These are phyloP conservation scores for Acromyrmex heyeri DNA, from an alignment of 1,140 invertebrate genomes.

Conservation along the genomic window DNA sequence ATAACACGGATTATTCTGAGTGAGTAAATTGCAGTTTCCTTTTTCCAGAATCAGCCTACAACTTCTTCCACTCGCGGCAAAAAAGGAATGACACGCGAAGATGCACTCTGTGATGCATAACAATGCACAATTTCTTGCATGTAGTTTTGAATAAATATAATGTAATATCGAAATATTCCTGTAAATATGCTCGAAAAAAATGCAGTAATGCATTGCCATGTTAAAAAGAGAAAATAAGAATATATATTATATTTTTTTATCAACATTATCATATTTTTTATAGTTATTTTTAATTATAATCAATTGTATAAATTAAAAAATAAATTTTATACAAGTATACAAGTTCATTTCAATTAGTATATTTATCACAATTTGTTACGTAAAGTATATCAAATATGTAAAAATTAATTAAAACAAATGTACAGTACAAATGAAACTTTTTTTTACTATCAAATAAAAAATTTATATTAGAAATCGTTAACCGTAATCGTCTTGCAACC, in stretches of 20 bases:
- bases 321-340: not conserved
- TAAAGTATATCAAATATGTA: not conserved
- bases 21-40: not conserved
- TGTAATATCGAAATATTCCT: not conserved
- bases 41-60: slow-evolving; percentile 17
- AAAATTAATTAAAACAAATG: not conserved
- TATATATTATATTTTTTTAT: not conserved
- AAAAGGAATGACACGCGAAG: slow-evolving; percentile 1
- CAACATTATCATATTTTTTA: not conserved
- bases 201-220: not conserved
- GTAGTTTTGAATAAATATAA: slow-evolving; percentile 6
- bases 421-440: not conserved
- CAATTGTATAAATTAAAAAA: not conserved
- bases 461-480: too few relatives aligned
- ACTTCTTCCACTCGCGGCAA: not conserved
- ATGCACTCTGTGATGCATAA: not conserved
- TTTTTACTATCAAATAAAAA: not conserved
- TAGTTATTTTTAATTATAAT: not conserved
- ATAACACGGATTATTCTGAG: slow-evolving; percentile 39
- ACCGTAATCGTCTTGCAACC: not conserved
- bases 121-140: slow-evolving; percentile 19
- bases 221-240: not conserved
- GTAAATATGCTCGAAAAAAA: not conserved
- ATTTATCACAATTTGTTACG: not conserved
- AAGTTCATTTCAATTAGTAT: not conserved